These are phyloP conservation scores for Habrosyne pyritoides DNA, from an alignment of 2,888 invertebrate genomes.

Conservation along the genomic window DNA sequence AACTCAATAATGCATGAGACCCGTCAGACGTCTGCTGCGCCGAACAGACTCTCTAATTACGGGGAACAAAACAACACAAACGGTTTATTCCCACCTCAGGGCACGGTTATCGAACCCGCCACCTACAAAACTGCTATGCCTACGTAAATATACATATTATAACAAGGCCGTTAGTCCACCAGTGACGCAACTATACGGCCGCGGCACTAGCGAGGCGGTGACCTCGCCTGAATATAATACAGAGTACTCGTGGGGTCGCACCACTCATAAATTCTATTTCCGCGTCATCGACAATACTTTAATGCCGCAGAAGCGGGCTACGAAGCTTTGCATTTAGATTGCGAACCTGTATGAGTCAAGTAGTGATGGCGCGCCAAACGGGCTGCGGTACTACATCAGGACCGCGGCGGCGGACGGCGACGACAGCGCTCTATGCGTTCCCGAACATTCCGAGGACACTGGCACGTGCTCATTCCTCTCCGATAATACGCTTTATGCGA, in stretches of 20 bases:
- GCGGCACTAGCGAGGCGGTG: conserved; percentile 51
- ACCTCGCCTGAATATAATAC: conserved; percentile 67
- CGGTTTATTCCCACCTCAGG: conserved; percentile 65
- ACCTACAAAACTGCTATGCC: conserved; percentile 48
- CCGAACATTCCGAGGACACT: conserved; percentile 52
- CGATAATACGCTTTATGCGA: conserved; percentile 57
- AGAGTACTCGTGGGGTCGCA: conserved; percentile 48
- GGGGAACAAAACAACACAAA: conserved; percentile 50
- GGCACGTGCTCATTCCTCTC: conserved; percentile 48
- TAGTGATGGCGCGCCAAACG: conserved; percentile 52
- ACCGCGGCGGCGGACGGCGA: conserved; percentile 35
- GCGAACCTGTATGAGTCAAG: conserved; percentile 44
- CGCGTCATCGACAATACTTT: conserved; percentile 62
- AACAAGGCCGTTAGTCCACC: conserved; percentile 61
- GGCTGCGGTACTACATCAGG: conserved; percentile 55
- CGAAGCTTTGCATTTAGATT: conserved; percentile 60
- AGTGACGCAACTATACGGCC: conserved; percentile 60
- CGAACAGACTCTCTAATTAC: conserved; percentile 65
- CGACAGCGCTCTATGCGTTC: conserved; percentile 33
- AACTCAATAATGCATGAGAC: conserved; percentile 73
- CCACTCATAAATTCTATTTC: conserved; percentile 70
- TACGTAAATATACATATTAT: conserved; percentile 46
- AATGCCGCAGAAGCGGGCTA: conserved; percentile 33
- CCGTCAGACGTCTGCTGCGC: conserved; percentile 53
- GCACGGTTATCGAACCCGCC: conserved; percentile 69